Evolutionary conservation across 2,888 invertebrate genomes (phyloP).

Genomic region (Caenorhabditis uteleia): DNA sequence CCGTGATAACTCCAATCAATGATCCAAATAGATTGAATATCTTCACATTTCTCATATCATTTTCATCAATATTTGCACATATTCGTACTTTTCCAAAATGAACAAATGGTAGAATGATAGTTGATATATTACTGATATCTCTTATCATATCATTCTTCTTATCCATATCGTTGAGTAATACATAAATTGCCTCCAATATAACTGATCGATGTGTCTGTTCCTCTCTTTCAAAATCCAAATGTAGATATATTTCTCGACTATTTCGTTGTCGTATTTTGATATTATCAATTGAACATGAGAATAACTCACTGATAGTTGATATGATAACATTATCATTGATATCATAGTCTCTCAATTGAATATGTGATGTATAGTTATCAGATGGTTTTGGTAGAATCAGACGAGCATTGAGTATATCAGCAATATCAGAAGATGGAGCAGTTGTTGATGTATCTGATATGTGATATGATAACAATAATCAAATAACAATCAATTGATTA

Average conservation of each 20-base stretch:
- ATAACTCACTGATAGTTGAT: conserved; percentile 6
- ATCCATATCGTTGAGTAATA: conserved; percentile 7
- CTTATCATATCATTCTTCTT: not conserved
- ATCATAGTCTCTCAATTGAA: conserved; percentile 17
- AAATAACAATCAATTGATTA: not conserved
- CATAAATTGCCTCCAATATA: conserved; percentile 17
- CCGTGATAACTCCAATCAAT: conserved; percentile 12
- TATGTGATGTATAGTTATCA: conserved; percentile 16
- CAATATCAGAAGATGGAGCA: not conserved
- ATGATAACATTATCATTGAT: conserved; percentile 6
- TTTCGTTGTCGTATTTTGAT: conserved; percentile 14
- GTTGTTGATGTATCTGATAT: not conserved
- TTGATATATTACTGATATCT: conserved; percentile 2
- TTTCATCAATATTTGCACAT: conserved; percentile 4
- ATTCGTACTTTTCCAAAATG: conserved; percentile 35
- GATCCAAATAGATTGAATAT: conserved; percentile 30
- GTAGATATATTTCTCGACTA: conserved; percentile 18
- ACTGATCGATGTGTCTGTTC: conserved; percentile 14
- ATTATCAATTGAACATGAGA: conserved; percentile 2
- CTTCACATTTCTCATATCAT: conserved; percentile 1
- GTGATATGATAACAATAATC: not conserved
- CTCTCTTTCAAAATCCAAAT: conserved; percentile 16
- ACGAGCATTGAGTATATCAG: conserved; percentile 8
- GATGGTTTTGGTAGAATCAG: conserved; percentile 15
- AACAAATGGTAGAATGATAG: conserved; percentile 18